A percentile compares a stretch with the other conserved stretches of the same genome.
Evolutionary conservation across 1,140 invertebrate species (phyloP).

Genomic region (Stegodyphus mimosarum): DNA sequence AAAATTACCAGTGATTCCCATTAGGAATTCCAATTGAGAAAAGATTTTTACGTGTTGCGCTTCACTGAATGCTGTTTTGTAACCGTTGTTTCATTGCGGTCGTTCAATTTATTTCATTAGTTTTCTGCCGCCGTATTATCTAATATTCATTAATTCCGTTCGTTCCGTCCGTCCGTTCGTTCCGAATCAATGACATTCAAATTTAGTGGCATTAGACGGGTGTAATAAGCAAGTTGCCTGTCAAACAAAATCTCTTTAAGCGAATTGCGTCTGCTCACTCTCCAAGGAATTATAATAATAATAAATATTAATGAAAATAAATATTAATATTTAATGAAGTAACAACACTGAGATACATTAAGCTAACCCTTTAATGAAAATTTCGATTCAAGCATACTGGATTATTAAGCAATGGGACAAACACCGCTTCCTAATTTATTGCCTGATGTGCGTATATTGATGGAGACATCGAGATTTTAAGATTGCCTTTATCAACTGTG

Average conservation of each 20-base stretch:
- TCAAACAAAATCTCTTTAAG: background rate
- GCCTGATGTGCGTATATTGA: too few relatives aligned
- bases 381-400: too few relatives aligned
- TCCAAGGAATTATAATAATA: background rate
- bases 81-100: background rate
- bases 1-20: too few relatives aligned
- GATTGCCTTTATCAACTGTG: too few relatives aligned
- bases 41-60: too few relatives aligned
- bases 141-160: background rate
- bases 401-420: too few relatives aligned
- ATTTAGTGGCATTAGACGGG: background rate
- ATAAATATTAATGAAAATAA: background rate
- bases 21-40: too few relatives aligned
- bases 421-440: too few relatives aligned
- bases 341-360: background rate
- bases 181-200: background rate
- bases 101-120: background rate
- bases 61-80: too few relatives aligned
- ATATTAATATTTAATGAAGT: background rate
- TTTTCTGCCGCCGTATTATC: background rate
- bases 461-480: too few relatives aligned
- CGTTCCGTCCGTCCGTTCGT: too few relatives aligned
- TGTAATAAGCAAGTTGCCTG: background rate
- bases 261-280: background rate
- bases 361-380: background rate